Evolutionary conservation across 2,888 invertebrate species (phyloP).

Genomic region (Tillus elongatus): DNA sequence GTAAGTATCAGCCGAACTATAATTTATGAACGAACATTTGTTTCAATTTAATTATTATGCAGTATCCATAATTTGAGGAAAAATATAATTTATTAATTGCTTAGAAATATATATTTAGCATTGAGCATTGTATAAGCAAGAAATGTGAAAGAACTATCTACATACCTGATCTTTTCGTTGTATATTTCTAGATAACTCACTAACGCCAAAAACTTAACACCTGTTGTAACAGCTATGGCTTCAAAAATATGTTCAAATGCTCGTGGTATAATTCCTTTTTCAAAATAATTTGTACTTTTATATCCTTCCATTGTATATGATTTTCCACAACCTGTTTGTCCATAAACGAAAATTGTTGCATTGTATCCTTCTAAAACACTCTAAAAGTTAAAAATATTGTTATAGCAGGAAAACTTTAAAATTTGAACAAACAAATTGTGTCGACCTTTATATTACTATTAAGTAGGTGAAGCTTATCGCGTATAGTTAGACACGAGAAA

Average conservation of each 20-base stretch:
- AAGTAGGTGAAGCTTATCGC: too few species aligned
- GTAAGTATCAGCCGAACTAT: too few species aligned
- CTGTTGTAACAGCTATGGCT: conserved; percentile 64
- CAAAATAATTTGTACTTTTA: conserved; percentile 33
- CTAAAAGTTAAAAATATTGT: conserved; percentile 25
- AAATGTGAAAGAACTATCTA: too few species aligned
- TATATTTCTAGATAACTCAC: conserved; percentile 79
- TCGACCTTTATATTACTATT: too few species aligned
- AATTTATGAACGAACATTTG: too few species aligned
- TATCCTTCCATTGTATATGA: conserved; percentile 82
- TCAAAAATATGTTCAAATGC: conserved; percentile 86
- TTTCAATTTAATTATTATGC: too few species aligned
- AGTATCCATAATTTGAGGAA: too few species aligned
- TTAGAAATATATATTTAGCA: too few species aligned
- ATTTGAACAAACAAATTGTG: too few species aligned
- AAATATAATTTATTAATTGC: too few species aligned
- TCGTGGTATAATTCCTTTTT: conserved; percentile 61
- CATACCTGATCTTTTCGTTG: conserved; percentile 61
- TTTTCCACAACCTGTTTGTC: conserved; percentile 88
- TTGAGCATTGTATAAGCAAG: too few species aligned
- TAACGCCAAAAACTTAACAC: conserved; percentile 63
- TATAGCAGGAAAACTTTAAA: neutral
- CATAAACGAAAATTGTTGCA: conserved; percentile 88
- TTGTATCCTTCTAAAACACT: conserved; percentile 87
- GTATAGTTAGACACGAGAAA: too few species aligned